Conservation (phyloP, 2,797 vertebrate species). For the Paramormyrops hopkinsi region DNA sequence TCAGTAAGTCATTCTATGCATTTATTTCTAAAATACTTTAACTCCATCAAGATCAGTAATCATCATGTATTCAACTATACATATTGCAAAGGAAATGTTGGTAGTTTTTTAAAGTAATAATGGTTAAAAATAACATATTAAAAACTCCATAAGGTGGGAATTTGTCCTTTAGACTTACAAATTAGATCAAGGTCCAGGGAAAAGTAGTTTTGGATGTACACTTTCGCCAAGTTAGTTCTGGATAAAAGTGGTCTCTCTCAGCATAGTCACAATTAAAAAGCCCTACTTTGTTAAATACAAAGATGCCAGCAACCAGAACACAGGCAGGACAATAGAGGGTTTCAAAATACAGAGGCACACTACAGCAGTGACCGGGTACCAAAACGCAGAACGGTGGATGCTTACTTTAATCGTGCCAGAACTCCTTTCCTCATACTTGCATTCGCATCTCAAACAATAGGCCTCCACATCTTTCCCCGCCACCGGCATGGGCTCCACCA, state of each 20-base stretch:
- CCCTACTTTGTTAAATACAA: neutral
- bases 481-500: slow-evolving; percentile 92
- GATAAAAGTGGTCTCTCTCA: neutral
- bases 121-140: neutral
- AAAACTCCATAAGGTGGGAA: neutral
- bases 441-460: slow-evolving; percentile 94
- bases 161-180: neutral
- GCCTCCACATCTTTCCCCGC: slow-evolving; percentile 90
- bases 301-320: neutral
- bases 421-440: slow-evolving; percentile 98
- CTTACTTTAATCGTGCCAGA: slow-evolving; percentile 90
- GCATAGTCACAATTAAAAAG: neutral
- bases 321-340: neutral
- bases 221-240: neutral
- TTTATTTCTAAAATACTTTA: neutral
- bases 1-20: neutral
- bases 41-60: neutral
- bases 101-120: neutral
- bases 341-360: neutral
- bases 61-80: neutral
- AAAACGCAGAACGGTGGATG: neutral
- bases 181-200: neutral
- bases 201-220: neutral
- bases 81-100: neutral
- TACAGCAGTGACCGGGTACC: neutral